Base-by-base conservation (phyloP, 2,113 vertebrate genomes). In the Coreoperca whiteheadi region DNA sequence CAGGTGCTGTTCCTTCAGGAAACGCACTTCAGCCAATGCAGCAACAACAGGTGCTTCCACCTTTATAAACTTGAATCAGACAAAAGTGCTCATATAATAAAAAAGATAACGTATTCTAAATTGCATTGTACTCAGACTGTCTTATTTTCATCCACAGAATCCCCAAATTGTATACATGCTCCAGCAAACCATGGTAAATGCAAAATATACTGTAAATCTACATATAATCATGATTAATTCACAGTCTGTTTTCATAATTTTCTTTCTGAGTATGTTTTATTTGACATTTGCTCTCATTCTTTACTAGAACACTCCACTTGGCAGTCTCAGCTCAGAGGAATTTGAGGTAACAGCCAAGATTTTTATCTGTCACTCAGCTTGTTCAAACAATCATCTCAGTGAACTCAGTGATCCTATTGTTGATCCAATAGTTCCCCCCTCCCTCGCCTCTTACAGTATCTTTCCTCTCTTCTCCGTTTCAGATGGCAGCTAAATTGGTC, bases 291-390 rank as follows among this genome's bases (percentile, higher is more conserved):
- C 61, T 85, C 25, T 74, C 28, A 53, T 77, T 85, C 28, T 72
- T 68, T 68, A 74, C 21, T 59, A 94, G 94, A 87, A 56, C 64
- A 60, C 86, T 39, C 46, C 70, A 21, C 83, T 92, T 85, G 91
- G 89, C 73, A 87, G 87, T 76, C 81, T 93, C 2, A 94, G 92
- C 86, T 95, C 87, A 8, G 94, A 95, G 77, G 94, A 95, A 79
- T 88, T 95, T 8, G 56, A 92, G 92, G 93, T 95, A 90, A 86
- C 46, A 79, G 75, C 78, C 70, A 89, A 87, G 70, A 88, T 86
- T 77, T 80, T 43, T 81, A 74, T 91, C 48, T 64, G 34, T 37
- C 59, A 72, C 51, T 56, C 51, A 72, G 30, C 79, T 53, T 79
- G 84, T 89, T 81, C 50, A 74, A 77, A 87, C 85, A 87, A 18